Base-by-base conservation (phyloP, 2,797 vertebrate genomes). In the Lemur catta region DNA sequence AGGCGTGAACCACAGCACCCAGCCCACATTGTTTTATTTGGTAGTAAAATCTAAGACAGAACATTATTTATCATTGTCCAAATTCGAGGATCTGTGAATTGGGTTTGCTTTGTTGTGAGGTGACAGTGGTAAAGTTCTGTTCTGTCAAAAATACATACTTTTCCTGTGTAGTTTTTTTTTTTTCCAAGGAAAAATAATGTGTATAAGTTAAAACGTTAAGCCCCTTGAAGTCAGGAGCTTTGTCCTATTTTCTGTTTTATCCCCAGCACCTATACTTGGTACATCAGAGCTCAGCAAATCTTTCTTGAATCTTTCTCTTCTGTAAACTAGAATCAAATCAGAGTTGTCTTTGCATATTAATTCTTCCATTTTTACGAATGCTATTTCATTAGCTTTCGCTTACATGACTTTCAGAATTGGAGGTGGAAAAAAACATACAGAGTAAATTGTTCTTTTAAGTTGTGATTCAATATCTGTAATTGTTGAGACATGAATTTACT, bases 111-210 rank as follows among this genome's bases (percentile, higher is more conserved):
- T 96, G 88, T 85, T 43, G 38, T 82, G 55, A 96, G 38, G 35
- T 87, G 59, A 96, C 35, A 85, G 30, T 90, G 79, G 69, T n/a
- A 43, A 93, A 61, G 10, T 75, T 95, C 75, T 90, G 4, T 93
- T 84, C 24, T 95, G 20, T 93, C 74, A 96, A 96, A 96, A 94
- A 87, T 18, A 87, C 30, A 82, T 5, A 72, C 43, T 94, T 97
- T 89, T 38, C n/a, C 33, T 33, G 35, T 7, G 35, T 35, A 91
- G 48, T 59, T 79, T 84, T 71, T 82, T 78, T 46, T 46, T 46
- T 46, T 76, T 22, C 76, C 52, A 87, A 93, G 61, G 78, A 79
- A 88, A 84, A 94, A 26, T 74, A 95, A 90, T 91, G 59, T 76
- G 26, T 15, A n/a, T 67, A 93, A 91, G 18, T 84, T 79, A 92